A percentile compares a stretch with the other conserved stretches of the same genome.
Conservation (phyloP, 2,113 vertebrate genomes). For the Daboia siamensis region DNA sequence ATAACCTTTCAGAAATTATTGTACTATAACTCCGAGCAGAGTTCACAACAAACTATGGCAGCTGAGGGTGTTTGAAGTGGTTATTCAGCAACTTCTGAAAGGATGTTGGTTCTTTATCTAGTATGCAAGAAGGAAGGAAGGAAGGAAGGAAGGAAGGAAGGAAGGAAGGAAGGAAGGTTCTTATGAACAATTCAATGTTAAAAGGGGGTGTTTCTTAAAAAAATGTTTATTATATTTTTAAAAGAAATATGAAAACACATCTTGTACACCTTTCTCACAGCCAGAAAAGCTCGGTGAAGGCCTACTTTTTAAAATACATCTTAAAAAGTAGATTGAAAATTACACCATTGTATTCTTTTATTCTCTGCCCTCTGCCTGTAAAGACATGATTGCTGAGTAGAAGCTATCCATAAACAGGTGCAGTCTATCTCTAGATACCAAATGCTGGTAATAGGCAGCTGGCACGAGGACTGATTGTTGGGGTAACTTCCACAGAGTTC, state of each 20-base stretch:
- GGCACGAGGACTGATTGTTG: background rate
- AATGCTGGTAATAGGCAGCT: background rate
- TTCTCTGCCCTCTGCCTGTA: background rate
- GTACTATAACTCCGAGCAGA: background rate
- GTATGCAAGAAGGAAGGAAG: background rate
- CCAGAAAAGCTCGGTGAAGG: background rate
- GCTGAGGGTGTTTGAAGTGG: background rate
- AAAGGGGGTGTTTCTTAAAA: background rate
- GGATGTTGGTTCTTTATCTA: background rate
- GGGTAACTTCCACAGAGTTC: background rate
- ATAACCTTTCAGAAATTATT: background rate
- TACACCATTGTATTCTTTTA: background rate
- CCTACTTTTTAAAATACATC: background rate
- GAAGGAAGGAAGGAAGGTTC: background rate
- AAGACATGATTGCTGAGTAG: no score
- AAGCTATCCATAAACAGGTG: background rate
- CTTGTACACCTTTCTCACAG: background rate
- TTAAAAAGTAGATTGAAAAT: background rate
- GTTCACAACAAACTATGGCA: background rate
- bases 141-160: no score
- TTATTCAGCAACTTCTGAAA: background rate
- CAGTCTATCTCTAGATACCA: background rate
- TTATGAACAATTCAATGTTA: background rate
- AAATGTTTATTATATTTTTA: background rate
- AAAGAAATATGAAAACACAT: background rate